Evolutionary conservation across 1,140 invertebrate species (phyloP), one percentile per base, ranked within the genome.

Genomic region (Pseudomyrmex dendroicus): DNA sequence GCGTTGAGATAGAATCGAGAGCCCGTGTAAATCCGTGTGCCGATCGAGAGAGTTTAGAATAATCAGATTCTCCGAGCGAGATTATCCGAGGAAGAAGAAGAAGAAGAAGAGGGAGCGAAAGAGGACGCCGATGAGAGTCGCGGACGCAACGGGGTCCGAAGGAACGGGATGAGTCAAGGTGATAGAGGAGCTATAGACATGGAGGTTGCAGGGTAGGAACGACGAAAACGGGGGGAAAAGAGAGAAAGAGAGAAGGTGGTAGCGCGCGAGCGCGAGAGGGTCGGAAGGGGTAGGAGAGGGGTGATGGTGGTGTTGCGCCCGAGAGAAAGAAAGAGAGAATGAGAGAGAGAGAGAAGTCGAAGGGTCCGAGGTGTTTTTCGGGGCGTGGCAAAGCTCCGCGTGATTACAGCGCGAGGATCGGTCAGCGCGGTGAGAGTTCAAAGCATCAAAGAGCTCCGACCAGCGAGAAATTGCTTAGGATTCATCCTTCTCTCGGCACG

Each of bases 371-470:
- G 93, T 94, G 93, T 94, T 94, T 93, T 93, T 94, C 91, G 91
- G 93, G 93, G 93, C 93, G 93, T 93, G 93, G 93, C 93, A 68
- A 90, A 91, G 91, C 85, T 91, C 90, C 92, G 91, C 90, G 90
- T 93, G 93, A 94, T 94, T 94, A 94, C 93, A 80, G 76, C 93
- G 91, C 92, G 90, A 91, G 93, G 91, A 93, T 93, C 93, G 93
- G 93, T 94, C 92, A 94, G 93, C 89, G 92, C 93, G 93, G 93
- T 93, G 93, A 94, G 92, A 93, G 93, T 94, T 93, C 93, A 94
- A 94, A 93, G 93, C 92, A 93, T 93, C 93, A 94, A 94, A 94
- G 92, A 91, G 90, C 89, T 89, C 93, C 92, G 92, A 93, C 93
- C 90, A 91, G 91, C 93, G 92, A 93, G 92, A 94, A 93, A 93